Conservation (phyloP, 2,888 invertebrate species). For the Aricia artaxerxes region DNA sequence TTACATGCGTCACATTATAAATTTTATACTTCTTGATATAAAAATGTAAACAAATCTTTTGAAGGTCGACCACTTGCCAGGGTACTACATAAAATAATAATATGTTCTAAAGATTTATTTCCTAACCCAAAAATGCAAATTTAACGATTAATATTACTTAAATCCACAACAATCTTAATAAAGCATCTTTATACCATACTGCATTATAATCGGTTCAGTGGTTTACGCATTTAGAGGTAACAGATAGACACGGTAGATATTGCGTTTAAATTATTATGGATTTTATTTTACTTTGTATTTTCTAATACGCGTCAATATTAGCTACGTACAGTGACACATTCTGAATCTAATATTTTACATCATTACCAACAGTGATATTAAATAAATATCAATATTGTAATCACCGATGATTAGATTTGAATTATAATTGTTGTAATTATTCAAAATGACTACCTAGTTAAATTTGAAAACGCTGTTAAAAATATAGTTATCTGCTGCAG, state of each 20-base stretch:
- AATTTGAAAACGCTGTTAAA: too few relatives aligned
- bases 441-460: neutral
- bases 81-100: neutral
- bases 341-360: neutral
- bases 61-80: neutral
- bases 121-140: neutral
- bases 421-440: neutral
- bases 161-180: too few relatives aligned
- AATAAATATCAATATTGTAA: neutral
- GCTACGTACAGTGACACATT: neutral
- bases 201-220: too few relatives aligned
- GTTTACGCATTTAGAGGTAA: too few relatives aligned
- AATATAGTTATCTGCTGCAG: too few relatives aligned
- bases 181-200: too few relatives aligned
- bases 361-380: neutral
- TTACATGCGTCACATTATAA: neutral
- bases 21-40: constrained; percentile 3
- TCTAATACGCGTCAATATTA: neutral
- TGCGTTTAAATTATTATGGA: too few relatives aligned
- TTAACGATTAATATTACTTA: neutral
- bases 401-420: neutral
- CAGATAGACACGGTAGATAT: too few relatives aligned
- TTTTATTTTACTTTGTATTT: too few relatives aligned
- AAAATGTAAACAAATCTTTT: neutral
- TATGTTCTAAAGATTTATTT: neutral